Evolutionary conservation across 2,113 vertebrate genomes (phyloP).

Genomic region (Prolemur simus): DNA sequence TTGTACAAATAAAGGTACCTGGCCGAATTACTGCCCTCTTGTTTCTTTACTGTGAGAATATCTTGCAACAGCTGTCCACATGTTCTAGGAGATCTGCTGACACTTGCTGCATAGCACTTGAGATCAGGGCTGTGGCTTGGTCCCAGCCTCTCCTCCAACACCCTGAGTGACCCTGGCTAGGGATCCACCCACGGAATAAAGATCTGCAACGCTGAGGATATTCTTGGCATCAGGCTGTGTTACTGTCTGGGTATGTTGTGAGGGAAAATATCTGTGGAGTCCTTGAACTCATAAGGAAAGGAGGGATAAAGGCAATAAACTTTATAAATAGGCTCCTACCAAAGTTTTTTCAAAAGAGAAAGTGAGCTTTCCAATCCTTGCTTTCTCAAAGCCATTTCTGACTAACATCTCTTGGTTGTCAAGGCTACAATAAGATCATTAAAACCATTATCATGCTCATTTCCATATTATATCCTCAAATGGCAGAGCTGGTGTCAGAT

Average conservation of each 20-base stretch:
- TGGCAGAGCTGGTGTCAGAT: neutral
- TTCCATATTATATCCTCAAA: constrained; percentile 48
- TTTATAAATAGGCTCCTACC: neutral
- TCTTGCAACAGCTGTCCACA: neutral
- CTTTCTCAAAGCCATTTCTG: constrained; percentile 45
- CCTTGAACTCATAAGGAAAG: constrained; percentile 11
- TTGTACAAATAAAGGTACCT: neutral
- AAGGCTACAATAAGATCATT: constrained; percentile 24
- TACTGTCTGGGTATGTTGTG: neutral
- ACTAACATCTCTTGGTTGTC: neutral
- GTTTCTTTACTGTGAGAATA: neutral
- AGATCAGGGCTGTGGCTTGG: neutral
- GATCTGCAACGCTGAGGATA: neutral
- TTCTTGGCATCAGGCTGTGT: neutral
- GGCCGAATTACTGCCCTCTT: neutral
- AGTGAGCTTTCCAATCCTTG: neutral
- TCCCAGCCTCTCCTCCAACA: neutral
- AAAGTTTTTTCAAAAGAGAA: constrained; percentile 49
- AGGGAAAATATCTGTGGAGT: neutral
- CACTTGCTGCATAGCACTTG: neutral
- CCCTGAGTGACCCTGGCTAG: neutral
- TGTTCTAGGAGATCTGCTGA: neutral
- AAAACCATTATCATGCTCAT: neutral
- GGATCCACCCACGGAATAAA: neutral
- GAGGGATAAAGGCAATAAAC: neutral